Percentiles rank a stretch among this genome's conserved stretches.
phyloP scores from a whole-genome alignment of 2,888 invertebrate genomes.

The Xiphydria camelus region DNA sequence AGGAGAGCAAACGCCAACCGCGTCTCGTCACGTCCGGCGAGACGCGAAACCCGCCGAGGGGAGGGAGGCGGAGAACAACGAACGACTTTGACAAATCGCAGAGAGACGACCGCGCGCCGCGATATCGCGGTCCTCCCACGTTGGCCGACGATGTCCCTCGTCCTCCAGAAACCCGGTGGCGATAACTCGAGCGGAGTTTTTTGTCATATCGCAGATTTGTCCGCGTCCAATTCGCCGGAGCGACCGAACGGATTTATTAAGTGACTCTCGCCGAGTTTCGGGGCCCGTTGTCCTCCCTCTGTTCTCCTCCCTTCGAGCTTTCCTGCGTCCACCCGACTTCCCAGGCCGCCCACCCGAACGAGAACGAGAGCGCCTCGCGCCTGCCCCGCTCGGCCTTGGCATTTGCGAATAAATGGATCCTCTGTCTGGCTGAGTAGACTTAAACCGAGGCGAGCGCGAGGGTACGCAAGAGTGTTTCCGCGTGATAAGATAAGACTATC shows the following conservation, averaged over 20 bases:
- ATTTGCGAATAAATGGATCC: constrained; percentile 55
- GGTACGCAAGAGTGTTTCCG: constrained; percentile 41
- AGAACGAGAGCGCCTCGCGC: not conserved
- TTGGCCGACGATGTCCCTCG: constrained; percentile 7
- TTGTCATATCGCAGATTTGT: constrained; percentile 14
- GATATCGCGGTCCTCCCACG: constrained; percentile 13
- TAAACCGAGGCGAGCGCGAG: constrained; percentile 35
- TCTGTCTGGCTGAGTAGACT: constrained; percentile 37
- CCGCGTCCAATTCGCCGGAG: constrained; percentile 13
- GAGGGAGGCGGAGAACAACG: not conserved
- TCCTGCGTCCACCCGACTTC: too few species aligned
- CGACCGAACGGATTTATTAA: constrained; percentile 19
- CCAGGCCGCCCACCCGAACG: too few species aligned
- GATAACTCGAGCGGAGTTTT: constrained; percentile 21
- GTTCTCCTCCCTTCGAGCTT: constrained; percentile 31
- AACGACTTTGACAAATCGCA: constrained; percentile 54
- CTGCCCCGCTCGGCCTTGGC: constrained; percentile 40
- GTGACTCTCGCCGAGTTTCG: constrained; percentile 12
- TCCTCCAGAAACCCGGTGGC: constrained; percentile 1
- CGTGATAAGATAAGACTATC: constrained; percentile 50
- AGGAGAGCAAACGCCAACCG: not conserved
- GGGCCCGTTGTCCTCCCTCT: constrained; percentile 14
- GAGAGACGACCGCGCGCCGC: constrained; percentile 29
- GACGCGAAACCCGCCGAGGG: not conserved
- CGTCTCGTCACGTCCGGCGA: too few species aligned